Evolutionary conservation across 53 echinoderm and acorn worm species (phyloP).

Genomic region (Crossaster papposus): DNA sequence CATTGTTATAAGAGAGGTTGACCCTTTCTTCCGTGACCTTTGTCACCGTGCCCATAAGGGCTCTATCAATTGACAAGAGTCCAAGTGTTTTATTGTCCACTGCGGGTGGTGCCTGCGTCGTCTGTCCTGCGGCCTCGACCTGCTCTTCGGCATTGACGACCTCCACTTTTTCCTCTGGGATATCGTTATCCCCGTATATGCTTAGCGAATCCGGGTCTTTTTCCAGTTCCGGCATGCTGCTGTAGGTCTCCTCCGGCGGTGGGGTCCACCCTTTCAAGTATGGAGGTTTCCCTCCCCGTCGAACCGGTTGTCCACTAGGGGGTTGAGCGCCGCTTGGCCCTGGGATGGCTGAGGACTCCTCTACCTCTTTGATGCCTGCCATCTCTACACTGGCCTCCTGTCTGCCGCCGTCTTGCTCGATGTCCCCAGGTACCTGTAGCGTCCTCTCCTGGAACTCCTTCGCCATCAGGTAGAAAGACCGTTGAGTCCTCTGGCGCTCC

Average conservation of each 20-base stretch:
- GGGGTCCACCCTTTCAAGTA: background rate
- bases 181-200: background rate
- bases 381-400: too few relatives aligned
- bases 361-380: too few relatives aligned
- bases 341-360: background rate
- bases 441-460: too few relatives aligned
- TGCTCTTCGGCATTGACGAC: too few relatives aligned
- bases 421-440: too few relatives aligned
- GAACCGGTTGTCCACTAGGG: background rate
- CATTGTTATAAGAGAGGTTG: background rate
- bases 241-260: background rate
- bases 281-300: background rate
- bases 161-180: background rate
- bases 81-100: background rate
- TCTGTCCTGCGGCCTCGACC: background rate
- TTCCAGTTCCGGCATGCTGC: background rate
- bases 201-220: background rate
- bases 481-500: background rate
- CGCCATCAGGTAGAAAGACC: too few relatives aligned
- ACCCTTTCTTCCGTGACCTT: background rate
- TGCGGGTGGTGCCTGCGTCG: background rate
- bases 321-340: background rate
- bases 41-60: constrained; percentile 7
- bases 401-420: too few relatives aligned
- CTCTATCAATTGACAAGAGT: background rate